phyloP scores from a whole-genome alignment of 2,113 vertebrate species.

The Corythaeola cristata region DNA sequence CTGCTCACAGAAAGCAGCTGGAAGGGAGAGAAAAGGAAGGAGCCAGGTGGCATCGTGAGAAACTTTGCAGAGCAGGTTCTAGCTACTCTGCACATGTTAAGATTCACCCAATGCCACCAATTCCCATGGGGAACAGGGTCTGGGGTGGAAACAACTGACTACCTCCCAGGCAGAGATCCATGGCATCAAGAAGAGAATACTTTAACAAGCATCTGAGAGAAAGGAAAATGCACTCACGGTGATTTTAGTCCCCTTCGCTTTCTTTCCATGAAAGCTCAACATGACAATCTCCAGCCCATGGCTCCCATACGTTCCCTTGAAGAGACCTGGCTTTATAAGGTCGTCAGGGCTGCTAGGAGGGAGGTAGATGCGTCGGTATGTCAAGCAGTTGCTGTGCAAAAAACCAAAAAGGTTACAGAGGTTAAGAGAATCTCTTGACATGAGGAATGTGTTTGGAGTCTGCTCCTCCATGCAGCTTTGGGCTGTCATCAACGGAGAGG shows the following conservation, averaged over 20 bases:
- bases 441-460: neutral
- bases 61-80: neutral
- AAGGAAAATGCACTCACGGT: conserved; percentile 78
- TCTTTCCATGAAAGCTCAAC: conserved; percentile 90
- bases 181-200: neutral
- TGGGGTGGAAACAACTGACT: neutral
- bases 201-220: neutral
- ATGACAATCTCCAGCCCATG: conserved; percentile 97
- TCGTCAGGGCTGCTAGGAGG: conserved; percentile 84
- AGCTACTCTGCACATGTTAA: fast-evolving
- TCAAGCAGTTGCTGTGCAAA: conserved; percentile 93
- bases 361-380: conserved; percentile 95
- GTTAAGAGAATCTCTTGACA: neutral
- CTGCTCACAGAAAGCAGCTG: neutral
- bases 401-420: neutral
- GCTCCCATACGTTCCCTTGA: conserved; percentile 97
- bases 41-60: neutral
- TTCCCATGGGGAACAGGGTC: neutral
- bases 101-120: neutral
- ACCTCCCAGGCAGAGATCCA: neutral
- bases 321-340: conserved; percentile 91
- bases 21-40: neutral
- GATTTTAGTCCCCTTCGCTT: conserved; percentile 92
- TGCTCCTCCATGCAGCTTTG: neutral
- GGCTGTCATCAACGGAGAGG: neutral